A percentile compares a stretch with the other conserved stretches of the same genome.
Conservation (phyloP, 2,888 invertebrate genomes). For the Acleris holmiana region DNA sequence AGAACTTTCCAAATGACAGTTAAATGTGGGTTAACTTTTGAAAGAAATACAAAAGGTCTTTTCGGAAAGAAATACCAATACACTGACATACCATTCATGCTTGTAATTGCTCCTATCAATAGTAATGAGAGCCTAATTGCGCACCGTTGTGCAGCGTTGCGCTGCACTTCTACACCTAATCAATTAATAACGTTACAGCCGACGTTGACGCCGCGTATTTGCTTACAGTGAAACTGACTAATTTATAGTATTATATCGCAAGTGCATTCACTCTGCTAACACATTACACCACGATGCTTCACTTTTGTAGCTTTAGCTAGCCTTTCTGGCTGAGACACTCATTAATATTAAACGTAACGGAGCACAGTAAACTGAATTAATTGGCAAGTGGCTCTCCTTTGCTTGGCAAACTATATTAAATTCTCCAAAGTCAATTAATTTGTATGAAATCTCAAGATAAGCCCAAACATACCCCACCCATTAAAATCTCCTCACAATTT, state of each 20-base stretch:
- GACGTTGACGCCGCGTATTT: neutral
- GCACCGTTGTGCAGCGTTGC: neutral
- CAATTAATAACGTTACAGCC: neutral
- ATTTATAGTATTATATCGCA: neutral
- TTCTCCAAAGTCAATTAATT: slow-evolving; percentile 1
- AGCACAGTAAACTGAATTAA: neutral
- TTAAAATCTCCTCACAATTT: too few relatives aligned
- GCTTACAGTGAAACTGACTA: neutral
- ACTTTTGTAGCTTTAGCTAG: too few relatives aligned
- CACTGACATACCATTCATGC: neutral
- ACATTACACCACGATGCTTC: too few relatives aligned
- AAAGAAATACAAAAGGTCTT: too few relatives aligned
- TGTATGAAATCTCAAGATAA: neutral
- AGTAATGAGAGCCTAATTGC: slow-evolving; percentile 17
- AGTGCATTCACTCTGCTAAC: too few relatives aligned
- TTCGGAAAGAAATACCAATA: too few relatives aligned
- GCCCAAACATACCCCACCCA: too few relatives aligned
- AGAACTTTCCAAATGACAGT: too few relatives aligned
- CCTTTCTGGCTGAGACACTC: too few relatives aligned
- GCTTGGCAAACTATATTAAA: neutral
- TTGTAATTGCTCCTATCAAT: slow-evolving; percentile 16
- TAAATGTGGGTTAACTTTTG: too few relatives aligned
- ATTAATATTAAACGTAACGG: too few relatives aligned
- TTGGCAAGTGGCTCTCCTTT: neutral
- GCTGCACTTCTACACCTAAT: neutral